Evolutionary conservation across 2,113 vertebrate genomes (phyloP).

Genomic region (Odobenus rosmarus): DNA sequence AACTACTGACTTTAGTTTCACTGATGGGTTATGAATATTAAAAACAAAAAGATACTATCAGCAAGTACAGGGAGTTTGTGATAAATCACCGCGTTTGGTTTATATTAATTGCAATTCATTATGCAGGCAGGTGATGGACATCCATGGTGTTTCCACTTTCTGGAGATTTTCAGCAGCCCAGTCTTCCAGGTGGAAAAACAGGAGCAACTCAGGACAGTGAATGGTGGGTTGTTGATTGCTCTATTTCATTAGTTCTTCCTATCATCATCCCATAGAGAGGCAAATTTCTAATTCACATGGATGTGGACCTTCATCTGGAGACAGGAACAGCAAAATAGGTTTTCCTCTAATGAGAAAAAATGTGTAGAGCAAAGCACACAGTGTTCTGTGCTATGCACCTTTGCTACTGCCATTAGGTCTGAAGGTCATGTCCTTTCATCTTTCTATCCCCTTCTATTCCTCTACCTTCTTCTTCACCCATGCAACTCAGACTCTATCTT

Average conservation of each 20-base stretch:
- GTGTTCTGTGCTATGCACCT: no score
- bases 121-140: slow-evolving; percentile 8
- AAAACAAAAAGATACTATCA: slow-evolving; percentile 44
- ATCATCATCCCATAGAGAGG: background rate
- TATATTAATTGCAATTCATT: slow-evolving; percentile 15
- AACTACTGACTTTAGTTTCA: background rate
- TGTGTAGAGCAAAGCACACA: background rate
- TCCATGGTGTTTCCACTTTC: background rate
- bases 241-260: background rate
- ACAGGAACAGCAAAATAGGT: background rate
- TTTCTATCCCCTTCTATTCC: background rate
- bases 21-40: slow-evolving; percentile 31
- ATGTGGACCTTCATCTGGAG: background rate
- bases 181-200: background rate
- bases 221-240: background rate
- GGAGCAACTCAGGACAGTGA: background rate
- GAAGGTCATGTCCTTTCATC: background rate
- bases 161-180: background rate
- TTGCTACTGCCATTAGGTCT: background rate
- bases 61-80: background rate
- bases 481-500: background rate
- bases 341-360: slow-evolving; percentile 17
- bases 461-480: background rate
- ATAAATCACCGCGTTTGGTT: slow-evolving; percentile 47
- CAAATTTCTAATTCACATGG: slow-evolving; percentile 10